Evolutionary conservation across 2,888 invertebrate species (phyloP), one percentile per base, ranked within the genome.

Genomic region (Amitus sp.): DNA sequence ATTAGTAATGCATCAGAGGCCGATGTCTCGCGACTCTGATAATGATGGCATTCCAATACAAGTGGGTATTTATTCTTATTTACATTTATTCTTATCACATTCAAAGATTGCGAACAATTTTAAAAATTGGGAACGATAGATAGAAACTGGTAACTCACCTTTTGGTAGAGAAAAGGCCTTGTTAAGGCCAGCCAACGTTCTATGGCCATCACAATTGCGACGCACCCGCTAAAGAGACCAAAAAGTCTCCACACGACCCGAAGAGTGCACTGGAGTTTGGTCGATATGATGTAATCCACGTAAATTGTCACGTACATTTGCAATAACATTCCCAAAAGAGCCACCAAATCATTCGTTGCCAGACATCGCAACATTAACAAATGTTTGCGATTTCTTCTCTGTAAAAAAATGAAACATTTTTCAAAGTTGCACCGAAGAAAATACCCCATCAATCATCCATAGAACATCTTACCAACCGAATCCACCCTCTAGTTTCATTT

Each of bases 101-200:
- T 30, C 7, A 10, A 37, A 23, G 30, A 28, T 50, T 47, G 43
- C 34, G 42, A 34, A 48, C n/a, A 37, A 58, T 19, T 37, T 50
- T 28, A 19, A 43, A 3, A 7, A 23, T 23, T 7, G 23, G 4
- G 23, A 23, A 5, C 23, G 23, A 23, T 23, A 23, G 7, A 23
- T 23, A 23, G 23, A n/a, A n/a, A n/a, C n/a, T n/a, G n/a, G n/a
- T n/a, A n/a, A 51, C 79, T 81, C 83, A 94, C 94, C 90, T 93
- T 93, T 82, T 94, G 94, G 81, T 94, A 95, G 72, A 92, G 85
- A 82, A 95, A 95, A 33, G 94, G 94, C 68, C 91, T 86, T 9
- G 94, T 93, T 70, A 95, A 87, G 17, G 95, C 94, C 75, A 94
- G 85, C 89, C 92, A 95, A 67, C 95, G 85, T 82, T 95, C 94